Evolutionary conservation across 1,140 invertebrate genomes (phyloP), one percentile per base, ranked within the genome.

Genomic region (Drosophila auraria): DNA sequence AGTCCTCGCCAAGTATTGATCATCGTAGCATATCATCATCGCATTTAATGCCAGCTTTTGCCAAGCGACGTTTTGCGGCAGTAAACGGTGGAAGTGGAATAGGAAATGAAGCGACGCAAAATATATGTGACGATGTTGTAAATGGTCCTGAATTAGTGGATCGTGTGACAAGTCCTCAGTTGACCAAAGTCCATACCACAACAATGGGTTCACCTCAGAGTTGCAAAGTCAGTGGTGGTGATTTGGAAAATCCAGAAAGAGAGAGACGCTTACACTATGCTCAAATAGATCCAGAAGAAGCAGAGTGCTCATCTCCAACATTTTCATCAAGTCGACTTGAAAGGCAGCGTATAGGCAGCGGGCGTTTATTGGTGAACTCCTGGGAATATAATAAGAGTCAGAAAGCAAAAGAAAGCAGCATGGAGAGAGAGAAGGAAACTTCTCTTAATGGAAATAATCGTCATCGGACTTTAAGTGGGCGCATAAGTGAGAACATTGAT

Each of bases 311-410:
- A 40, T 56, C 66, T 6, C 81, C 82, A 11, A 81, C 86, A 40
- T 69, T 73, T 51, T 65, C 58, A 8, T 30, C 56, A 5, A 54
- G 63, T 3, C 66, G 78, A 1, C 78, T 94, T 45, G 93, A 94
- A 33, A 93, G 96, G 40, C 54, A 57, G 8, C 94, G 96, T 44
- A 97, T 97, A 78, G 96, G 96, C 2, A 97, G 96, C 91, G 96
- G 96, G 5, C 94, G 96, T 5, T 95, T 97, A 17, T 91, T 96
- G 94, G 94, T 65, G 86, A 91, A 57, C 54, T 57, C 54, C 80
- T 95, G 94, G 95, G 95, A 94, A 78, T 94, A 93, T 65, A 94
- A 40, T n/a, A 94, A 53, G 94, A 57, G 94, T 17, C 81, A 87
- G 62, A 62, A 73, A 7, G 5, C 45, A 27, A 8, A 59, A 70